Percentiles rank a stretch among this genome's conserved stretches.
Evolutionary conservation across 30 jellyfish, hydroid and myxozoan genomes (phyloP).

Genomic region (Sanderia malayensis): DNA sequence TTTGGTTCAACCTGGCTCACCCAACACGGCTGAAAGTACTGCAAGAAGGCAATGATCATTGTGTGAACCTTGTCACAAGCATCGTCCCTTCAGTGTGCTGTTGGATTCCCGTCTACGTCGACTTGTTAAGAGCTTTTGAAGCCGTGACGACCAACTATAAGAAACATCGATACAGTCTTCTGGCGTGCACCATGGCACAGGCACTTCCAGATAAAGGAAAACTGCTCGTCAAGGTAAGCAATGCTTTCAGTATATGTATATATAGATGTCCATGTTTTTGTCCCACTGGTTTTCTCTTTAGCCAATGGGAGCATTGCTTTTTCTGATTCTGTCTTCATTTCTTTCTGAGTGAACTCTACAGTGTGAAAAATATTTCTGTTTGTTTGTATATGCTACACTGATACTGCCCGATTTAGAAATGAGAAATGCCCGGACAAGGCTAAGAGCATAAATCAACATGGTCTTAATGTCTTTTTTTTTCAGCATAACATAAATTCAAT

Average conservation of each 20-base stretch:
- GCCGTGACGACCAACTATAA: not conserved
- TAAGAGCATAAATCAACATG: no score
- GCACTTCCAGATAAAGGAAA: slow-evolving; percentile 92
- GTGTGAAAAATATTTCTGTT: no score
- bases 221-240: slow-evolving; percentile 73
- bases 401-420: no score
- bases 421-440: no score
- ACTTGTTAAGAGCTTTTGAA: slow-evolving; percentile 26
- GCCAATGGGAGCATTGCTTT: no score
- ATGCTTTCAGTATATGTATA: no score
- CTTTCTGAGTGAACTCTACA: no score
- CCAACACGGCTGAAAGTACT: slow-evolving; percentile 71
- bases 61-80: slow-evolving; percentile 71
- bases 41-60: slow-evolving; percentile 68
- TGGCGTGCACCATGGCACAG: slow-evolving; percentile 84
- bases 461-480: no score
- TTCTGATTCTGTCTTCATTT: no score
- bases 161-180: slow-evolving; percentile 51
- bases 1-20: slow-evolving; percentile 91
- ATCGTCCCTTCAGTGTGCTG: slow-evolving; percentile 73
- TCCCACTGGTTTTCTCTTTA: no score
- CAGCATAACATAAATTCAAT: slow-evolving; percentile 77
- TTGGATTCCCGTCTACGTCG: slow-evolving; percentile 84
- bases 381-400: no score
- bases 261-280: no score